Conservation (phyloP, 1,140 invertebrate species). For the Maniola jurtina region DNA sequence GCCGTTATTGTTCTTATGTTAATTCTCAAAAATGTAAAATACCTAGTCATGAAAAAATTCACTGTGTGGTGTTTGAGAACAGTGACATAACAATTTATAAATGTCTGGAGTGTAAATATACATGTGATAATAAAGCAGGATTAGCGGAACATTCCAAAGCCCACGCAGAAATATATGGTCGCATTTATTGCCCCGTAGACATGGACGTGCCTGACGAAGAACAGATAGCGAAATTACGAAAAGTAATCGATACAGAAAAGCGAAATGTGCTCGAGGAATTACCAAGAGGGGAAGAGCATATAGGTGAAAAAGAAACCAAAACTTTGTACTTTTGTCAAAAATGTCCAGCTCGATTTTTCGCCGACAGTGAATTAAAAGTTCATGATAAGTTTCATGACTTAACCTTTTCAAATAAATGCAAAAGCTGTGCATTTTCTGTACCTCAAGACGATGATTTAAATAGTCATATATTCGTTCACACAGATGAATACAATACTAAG, state of each 20-base stretch:
- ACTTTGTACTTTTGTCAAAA: constrained; percentile 81
- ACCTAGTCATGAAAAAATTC: constrained; percentile 92
- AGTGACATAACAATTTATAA: constrained; percentile 70
- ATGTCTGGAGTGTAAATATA: constrained; percentile 90
- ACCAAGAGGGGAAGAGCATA: constrained; percentile 44
- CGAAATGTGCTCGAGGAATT: constrained; percentile 38
- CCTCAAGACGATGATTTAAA: constrained; percentile 84
- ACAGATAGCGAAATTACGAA: constrained; percentile 82
- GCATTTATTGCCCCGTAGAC: constrained; percentile 85
- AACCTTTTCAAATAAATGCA: constrained; percentile 83
- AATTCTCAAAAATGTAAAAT: constrained; percentile 89
- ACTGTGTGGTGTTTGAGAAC: constrained; percentile 79
- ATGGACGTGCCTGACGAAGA: constrained; percentile 81
- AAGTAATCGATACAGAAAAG: constrained; percentile 67
- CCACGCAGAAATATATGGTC: constrained; percentile 85
- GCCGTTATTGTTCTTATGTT: constrained; percentile 90
- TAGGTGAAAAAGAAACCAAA: constrained; percentile 57
- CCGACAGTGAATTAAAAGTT: constrained; percentile 83
- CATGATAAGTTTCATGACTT: constrained; percentile 85
- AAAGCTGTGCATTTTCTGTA: constrained; percentile 89
- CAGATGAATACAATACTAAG: constrained; percentile 89
- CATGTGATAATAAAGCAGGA: constrained; percentile 86
- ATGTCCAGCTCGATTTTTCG: constrained; percentile 86
- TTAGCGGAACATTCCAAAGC: constrained; percentile 89
- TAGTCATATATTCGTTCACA: constrained; percentile 89